Percentiles rank a stretch among this genome's conserved stretches.
These are phyloP conservation scores for Dicaeum eximium DNA, from an alignment of 2,113 vertebrate genomes.

Conservation along the genomic window DNA sequence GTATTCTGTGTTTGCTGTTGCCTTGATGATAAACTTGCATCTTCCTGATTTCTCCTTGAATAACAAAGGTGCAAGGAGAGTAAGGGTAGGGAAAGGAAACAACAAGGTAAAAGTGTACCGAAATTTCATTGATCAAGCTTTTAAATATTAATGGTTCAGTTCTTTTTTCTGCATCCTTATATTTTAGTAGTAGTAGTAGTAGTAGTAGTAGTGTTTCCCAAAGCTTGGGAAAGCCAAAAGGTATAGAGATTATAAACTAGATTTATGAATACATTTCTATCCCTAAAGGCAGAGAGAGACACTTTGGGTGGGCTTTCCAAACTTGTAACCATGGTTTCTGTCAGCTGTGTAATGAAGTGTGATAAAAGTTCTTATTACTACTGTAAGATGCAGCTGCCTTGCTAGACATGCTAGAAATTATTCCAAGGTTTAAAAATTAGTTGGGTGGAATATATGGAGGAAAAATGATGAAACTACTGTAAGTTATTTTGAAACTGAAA, in stretches of 20 bases:
- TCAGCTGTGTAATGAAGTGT: not conserved
- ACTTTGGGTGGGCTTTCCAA: not conserved
- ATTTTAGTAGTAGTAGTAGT: not conserved
- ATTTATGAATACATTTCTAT: not conserved
- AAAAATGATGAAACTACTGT: not conserved
- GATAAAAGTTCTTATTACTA: not conserved
- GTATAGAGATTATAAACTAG: not conserved
- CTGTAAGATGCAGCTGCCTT: not conserved
- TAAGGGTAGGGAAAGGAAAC: not conserved
- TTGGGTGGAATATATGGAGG: not conserved
- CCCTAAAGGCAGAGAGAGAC: not conserved
- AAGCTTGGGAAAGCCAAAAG: not conserved
- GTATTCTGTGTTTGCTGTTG: not conserved
- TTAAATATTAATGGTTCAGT: not conserved
- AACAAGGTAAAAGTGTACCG: not conserved
- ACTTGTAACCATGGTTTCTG: not conserved
- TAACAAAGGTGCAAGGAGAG: not conserved
- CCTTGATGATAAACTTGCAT: not conserved
- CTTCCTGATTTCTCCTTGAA: not conserved
- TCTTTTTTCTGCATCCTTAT: not conserved
- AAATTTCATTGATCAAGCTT: not conserved
- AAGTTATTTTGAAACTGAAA: not conserved
- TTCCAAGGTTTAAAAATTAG: not conserved
- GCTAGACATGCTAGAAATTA: not conserved
- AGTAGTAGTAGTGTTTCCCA: not conserved